Evolutionary conservation across 2,888 invertebrate species (phyloP), one percentile per base, ranked within the genome.

Genomic region (Atethmia centrago): DNA sequence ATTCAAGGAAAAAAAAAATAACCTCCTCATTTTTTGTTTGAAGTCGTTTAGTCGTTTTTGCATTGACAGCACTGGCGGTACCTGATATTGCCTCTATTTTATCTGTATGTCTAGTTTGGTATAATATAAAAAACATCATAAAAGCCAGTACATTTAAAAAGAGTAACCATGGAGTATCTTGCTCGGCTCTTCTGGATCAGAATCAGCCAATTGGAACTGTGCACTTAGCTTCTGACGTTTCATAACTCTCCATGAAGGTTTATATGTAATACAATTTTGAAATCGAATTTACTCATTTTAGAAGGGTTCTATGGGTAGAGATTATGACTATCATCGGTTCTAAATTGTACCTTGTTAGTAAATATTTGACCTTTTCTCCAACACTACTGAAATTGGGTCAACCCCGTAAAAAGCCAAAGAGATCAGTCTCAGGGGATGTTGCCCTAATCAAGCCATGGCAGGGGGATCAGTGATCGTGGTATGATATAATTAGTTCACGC

Each of bases 401-500:
- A 16, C 40, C 19, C 66, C 36, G 45, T 55, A 70, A 83, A 81
- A 81, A 74, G 64, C 66, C 45, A 59, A 83, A 71, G 67, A 68
- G 67, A 78, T 79, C 74, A 71, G 63, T 79, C 83, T 70, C 79
- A 36, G 31, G 74, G 79, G 79, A 71, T 72, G 21, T 70, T 51
- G 31, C 79, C 79, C 49, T 79, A 79, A 80, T 72, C 79, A 70
- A 83, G 70, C 69, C 59, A 53, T 82, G 77, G 47, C 73, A 74
- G 62, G 65, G 40, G 62, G 66, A 67, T 83, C 67, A 83, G 51
- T 73, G 79, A 79, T 73, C 42, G 56, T 40, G 10, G n/a, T 67
- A 62, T 73, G 65, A 79, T 82, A 79, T 82, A 63, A 84, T 83
- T 72, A 76, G 80, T 71, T 64, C 55, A 67, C 74, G 61, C 69